A percentile compares a stretch with the other conserved stretches of the same genome.
phyloP scores from a whole-genome alignment of 2,797 vertebrate genomes.

The Netta rufina region DNA sequence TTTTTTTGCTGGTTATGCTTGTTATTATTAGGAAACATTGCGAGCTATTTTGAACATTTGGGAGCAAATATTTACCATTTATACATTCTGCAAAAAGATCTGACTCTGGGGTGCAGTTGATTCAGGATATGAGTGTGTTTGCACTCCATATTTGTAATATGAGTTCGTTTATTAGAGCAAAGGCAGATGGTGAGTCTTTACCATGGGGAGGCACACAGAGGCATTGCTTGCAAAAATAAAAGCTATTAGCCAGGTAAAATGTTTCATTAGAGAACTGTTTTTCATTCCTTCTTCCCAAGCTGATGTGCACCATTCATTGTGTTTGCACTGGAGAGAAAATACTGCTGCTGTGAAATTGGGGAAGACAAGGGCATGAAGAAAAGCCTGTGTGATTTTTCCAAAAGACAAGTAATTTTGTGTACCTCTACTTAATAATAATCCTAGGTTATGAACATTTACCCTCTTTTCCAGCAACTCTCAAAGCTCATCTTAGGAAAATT shows the following conservation, averaged over 20 bases:
- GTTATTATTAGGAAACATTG: background rate
- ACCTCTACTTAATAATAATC: background rate
- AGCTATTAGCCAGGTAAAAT: constrained; percentile 8
- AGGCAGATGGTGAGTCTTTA: constrained; percentile 17
- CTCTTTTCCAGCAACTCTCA: background rate
- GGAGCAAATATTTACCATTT: background rate
- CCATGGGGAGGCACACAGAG: background rate
- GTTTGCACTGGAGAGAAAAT: background rate
- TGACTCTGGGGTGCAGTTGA: constrained; percentile 1
- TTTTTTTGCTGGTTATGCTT: background rate
- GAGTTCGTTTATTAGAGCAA: background rate
- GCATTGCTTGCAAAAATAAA: background rate
- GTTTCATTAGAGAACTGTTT: background rate
- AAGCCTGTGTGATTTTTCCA: background rate
- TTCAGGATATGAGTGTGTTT: background rate
- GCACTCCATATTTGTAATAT: background rate
- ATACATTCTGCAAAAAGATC: background rate
- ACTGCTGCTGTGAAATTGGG: background rate
- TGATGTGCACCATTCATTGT: background rate
- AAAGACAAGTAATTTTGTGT: background rate
- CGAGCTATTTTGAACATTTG: background rate
- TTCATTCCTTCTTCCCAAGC: background rate
- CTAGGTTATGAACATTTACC: background rate
- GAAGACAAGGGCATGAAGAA: background rate
- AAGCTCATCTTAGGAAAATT: background rate